Base-by-base conservation (phyloP, 2,113 vertebrate species). In the Datnioides undecimradiatus region DNA sequence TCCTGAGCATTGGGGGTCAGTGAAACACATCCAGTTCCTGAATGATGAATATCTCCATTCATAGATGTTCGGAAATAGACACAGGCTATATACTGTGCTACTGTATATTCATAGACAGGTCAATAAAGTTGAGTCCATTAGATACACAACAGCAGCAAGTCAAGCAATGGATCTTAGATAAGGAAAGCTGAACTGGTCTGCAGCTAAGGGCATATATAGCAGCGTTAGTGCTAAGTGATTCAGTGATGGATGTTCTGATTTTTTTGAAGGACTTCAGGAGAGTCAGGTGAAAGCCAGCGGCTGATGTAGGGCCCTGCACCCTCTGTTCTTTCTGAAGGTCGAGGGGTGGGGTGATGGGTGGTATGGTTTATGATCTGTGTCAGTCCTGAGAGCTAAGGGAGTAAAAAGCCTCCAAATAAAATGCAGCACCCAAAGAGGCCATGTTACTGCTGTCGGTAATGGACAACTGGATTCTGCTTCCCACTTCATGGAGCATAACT, bases 111-210 rank as follows among this genome's bases (percentile, higher is more conserved):
- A 83, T 43, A 79, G 58, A 71, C 51, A 76, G 73, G 77, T 84
- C 90, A 89, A 86, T 88, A 84, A 84, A 79, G 64, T 38, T 51
- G 46, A 83, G 74, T 89, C 75, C 87, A 92, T 90, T 93, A 90
- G 76, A 76, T 59, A 38, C n/a, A 85, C 25, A 38, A 75, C 58
- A 81, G 84, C 79, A 81, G 62, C 29, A 25, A 40, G 34, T 3
- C 14, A 7, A 79, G 70, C 51, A 34, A 82, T 82, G 75, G 73
- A 80, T 87, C 55, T 89, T 64, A 79, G 86, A 85, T 73, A 81
- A 67, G 33, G 25, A 57, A 41, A 60, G 74, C 60, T 77, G 43
- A 54, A 79, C 40, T 64, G 62, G 49, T 77, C 65, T 82, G 34
- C 29, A 67, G 58, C 63, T 84, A 45, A 49, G 80, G 51, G 60